Conservation (phyloP, 2,888 invertebrate species). For the Axea sp. region DNA sequence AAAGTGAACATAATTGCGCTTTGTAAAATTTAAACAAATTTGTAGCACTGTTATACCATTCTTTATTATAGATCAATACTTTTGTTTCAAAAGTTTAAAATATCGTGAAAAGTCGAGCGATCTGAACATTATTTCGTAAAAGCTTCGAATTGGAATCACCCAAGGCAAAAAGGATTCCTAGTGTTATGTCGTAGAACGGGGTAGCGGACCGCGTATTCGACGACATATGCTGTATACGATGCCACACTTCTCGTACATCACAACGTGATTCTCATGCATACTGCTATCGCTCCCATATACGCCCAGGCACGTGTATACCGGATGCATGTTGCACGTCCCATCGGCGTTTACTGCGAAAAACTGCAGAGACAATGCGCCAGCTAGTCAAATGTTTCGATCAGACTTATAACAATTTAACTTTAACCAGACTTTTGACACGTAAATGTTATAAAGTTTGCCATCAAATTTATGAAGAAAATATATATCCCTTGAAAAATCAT, state of each 20-base stretch:
- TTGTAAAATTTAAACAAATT: too few relatives aligned
- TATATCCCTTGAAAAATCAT: too few relatives aligned
- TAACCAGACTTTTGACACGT: too few relatives aligned
- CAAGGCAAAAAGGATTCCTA: constrained; percentile 49
- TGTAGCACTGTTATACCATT: too few relatives aligned
- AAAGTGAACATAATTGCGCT: too few relatives aligned
- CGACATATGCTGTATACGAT: constrained; percentile 69
- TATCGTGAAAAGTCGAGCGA: constrained; percentile 62
- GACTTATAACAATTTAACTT: constrained; percentile 28
- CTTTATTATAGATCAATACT: constrained; percentile 38
- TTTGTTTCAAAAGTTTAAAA: constrained; percentile 61
- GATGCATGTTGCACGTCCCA: constrained; percentile 59
- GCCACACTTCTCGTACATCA: constrained; percentile 70
- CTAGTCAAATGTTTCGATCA: constrained; percentile 30
- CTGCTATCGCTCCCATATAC: constrained; percentile 60
- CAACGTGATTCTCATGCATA: constrained; percentile 77
- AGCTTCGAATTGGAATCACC: constrained; percentile 54
- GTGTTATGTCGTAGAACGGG: constrained; percentile 47
- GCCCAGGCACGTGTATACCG: constrained; percentile 48
- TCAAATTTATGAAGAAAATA: too few relatives aligned
- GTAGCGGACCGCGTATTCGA: constrained; percentile 46
- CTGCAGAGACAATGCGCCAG: constrained; percentile 39
- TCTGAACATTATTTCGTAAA: constrained; percentile 68
- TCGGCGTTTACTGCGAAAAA: constrained; percentile 57
- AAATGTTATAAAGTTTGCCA: too few relatives aligned